These are phyloP conservation scores for Gadus chalcogrammus DNA, from an alignment of 2,113 vertebrate genomes.

Conservation along the genomic window DNA sequence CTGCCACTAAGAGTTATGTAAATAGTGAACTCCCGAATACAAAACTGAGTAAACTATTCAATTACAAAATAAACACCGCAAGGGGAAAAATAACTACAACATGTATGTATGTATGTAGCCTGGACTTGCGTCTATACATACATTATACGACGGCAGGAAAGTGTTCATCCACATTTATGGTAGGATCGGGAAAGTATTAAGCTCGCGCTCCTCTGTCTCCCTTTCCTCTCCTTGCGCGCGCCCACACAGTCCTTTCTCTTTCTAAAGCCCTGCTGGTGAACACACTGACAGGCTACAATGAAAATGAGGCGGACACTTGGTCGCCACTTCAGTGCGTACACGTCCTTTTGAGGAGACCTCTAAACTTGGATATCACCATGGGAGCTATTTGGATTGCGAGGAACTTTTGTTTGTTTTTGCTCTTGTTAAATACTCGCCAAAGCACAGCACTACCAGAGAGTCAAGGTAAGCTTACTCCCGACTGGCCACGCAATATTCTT, in stretches of 20 bases:
- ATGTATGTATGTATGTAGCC: too few relatives aligned
- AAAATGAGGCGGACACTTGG: slow-evolving; percentile 76
- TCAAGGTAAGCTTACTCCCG: slow-evolving; percentile 68
- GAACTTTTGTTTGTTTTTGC: slow-evolving; percentile 78
- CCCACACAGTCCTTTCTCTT: slow-evolving; percentile 40
- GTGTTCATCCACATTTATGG: too few relatives aligned
- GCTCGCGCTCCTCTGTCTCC: background rate
- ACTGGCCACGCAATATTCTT: slow-evolving; percentile 37
- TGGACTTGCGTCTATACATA: too few relatives aligned
- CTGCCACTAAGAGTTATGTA: too few relatives aligned
- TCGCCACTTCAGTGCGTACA: slow-evolving; percentile 71
- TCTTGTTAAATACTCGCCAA: slow-evolving; percentile 77
- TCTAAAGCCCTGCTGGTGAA: slow-evolving; percentile 59
- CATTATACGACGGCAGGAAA: too few relatives aligned
- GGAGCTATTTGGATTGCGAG: slow-evolving; percentile 71
- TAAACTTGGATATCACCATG: slow-evolving; percentile 75
- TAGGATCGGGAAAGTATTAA: too few relatives aligned
- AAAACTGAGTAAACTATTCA: too few relatives aligned
- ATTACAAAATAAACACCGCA: too few relatives aligned
- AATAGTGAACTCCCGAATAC: too few relatives aligned
- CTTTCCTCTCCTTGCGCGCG: background rate
- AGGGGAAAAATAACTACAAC: too few relatives aligned
- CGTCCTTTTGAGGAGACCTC: slow-evolving; percentile 69
- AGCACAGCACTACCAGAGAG: slow-evolving; percentile 67
- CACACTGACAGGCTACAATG: slow-evolving; percentile 72